Evolutionary conservation across 2,888 invertebrate genomes (phyloP).

Genomic region (Pammene fasciana): DNA sequence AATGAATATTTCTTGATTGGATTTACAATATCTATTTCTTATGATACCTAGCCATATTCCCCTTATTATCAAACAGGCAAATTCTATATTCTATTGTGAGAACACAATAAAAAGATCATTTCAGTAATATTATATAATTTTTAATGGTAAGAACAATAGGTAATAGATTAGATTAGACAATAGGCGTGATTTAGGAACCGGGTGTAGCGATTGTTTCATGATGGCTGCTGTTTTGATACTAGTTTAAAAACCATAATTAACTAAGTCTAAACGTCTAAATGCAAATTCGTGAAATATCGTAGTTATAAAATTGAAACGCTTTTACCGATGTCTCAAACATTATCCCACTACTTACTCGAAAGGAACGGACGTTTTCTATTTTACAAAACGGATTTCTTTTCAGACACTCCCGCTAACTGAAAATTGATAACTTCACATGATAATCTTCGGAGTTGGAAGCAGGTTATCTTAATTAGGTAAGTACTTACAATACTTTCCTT

Average conservation of each 20-base stretch:
- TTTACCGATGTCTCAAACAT: too few species aligned
- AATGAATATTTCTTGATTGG: slow-evolving; percentile 1
- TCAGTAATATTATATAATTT: slow-evolving; percentile 50
- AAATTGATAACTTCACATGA: too few species aligned
- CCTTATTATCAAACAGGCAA: slow-evolving; percentile 8
- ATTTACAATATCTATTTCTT: not conserved
- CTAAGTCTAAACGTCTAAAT: not conserved
- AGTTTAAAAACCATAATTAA: not conserved
- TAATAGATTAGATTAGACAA: slow-evolving; percentile 54
- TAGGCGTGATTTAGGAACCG: slow-evolving; percentile 43
- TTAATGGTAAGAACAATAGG: slow-evolving; percentile 50
- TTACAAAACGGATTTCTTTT: too few species aligned
- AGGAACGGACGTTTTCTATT: too few species aligned
- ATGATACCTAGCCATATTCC: not conserved
- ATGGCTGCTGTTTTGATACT: slow-evolving; percentile 17
- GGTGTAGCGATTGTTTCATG: slow-evolving; percentile 29
- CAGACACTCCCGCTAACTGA: too few species aligned
- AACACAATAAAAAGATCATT: slow-evolving; percentile 37
- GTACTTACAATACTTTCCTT: too few species aligned
- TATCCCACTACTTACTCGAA: too few species aligned
- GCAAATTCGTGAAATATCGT: not conserved
- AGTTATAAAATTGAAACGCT: too few species aligned
- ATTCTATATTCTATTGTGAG: slow-evolving; percentile 29
- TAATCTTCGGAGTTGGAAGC: too few species aligned
- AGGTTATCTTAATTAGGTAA: too few species aligned